phyloP scores from a whole-genome alignment of 1,140 invertebrate genomes.

The Spodoptera frugiperda region DNA sequence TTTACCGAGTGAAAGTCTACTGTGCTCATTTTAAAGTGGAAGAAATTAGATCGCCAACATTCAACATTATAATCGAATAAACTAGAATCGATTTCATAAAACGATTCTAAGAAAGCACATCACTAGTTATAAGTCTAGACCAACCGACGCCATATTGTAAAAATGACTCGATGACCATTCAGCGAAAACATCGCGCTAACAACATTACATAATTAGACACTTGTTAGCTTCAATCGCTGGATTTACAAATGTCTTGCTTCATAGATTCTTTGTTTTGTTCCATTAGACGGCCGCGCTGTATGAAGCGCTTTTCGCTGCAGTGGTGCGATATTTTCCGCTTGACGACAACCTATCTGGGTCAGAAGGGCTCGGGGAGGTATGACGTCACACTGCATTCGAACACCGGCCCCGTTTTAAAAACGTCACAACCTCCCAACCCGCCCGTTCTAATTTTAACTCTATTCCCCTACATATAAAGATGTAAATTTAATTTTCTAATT shows the following conservation, averaged over 20 bases:
- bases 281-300: background rate
- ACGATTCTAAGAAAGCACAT: slow-evolving; percentile 16
- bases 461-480: slow-evolving; percentile 43
- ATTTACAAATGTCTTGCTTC: slow-evolving; percentile 10
- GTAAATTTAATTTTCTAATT: slow-evolving; percentile 50
- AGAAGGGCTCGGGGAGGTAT: slow-evolving; percentile 74
- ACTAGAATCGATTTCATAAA: slow-evolving; percentile 18
- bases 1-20: background rate
- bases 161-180: slow-evolving; percentile 5
- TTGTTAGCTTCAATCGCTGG: slow-evolving; percentile 54
- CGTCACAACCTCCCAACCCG: slow-evolving; percentile 47
- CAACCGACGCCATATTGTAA: slow-evolving; percentile 63
- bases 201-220: slow-evolving; percentile 59
- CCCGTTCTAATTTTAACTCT: slow-evolving; percentile 51
- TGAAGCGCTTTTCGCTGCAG: slow-evolving; percentile 53
- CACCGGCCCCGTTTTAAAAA: slow-evolving; percentile 59
- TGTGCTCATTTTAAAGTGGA: background rate
- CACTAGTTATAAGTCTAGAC: slow-evolving; percentile 65
- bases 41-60: slow-evolving; percentile 8
- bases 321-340: slow-evolving; percentile 63
- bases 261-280: background rate
- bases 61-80: slow-evolving; percentile 3
- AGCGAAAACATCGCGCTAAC: slow-evolving; percentile 45
- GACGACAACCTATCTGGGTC: slow-evolving; percentile 75
- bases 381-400: slow-evolving; percentile 78